Evolutionary conservation across 1,140 invertebrate genomes (phyloP), one percentile per base, ranked within the genome.

Genomic region (Bombus sylvicola): DNA sequence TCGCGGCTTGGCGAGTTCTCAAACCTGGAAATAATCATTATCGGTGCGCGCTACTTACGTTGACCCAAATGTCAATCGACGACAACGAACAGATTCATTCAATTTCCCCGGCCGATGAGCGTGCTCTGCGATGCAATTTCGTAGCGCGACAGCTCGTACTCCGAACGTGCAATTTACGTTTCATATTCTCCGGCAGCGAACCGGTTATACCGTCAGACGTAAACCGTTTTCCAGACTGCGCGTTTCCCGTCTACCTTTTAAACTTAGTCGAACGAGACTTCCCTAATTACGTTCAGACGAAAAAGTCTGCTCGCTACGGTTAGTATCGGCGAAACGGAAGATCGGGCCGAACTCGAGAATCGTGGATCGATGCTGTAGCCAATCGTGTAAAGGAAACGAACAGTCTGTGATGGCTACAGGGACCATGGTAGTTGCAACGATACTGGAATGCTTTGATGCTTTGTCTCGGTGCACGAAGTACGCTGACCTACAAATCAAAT

Each of bases 21-120:
- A 18, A 53, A 53, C 47, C 73, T 74, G 15, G 72, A 47, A 75
- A 13, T 18, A 83, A 75, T 83, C n/a, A 74, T 83, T 57, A 73
- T 74, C 68, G 68, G 34, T 25, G 37, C 18, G 34, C 25, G 47
- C 66, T 25, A 39, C 39, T 57, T 69, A 31, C 78, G 28, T 10
- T 37, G 66, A 71, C 31, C 41, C 43, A 57, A 81, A 81, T 39
- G 47, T 53, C 79, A 41, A 73, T 64, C n/a, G 15, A n/a, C 37
- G n/a, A 71, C 69, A 59, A 22, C 47, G 18, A 53, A 53, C 5
- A 18, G 47, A 53, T 53, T 53, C 47, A 53, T 53, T 53, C 47
- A 53, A 53, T 53, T 53, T 22, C 47, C 47, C 47, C 1, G 47
- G 47, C 47, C 47, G 18, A 53, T 53, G 47, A 22, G 18, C 47